phyloP scores from a whole-genome alignment of 2,113 vertebrate genomes.

The Terrapene triunguis region DNA sequence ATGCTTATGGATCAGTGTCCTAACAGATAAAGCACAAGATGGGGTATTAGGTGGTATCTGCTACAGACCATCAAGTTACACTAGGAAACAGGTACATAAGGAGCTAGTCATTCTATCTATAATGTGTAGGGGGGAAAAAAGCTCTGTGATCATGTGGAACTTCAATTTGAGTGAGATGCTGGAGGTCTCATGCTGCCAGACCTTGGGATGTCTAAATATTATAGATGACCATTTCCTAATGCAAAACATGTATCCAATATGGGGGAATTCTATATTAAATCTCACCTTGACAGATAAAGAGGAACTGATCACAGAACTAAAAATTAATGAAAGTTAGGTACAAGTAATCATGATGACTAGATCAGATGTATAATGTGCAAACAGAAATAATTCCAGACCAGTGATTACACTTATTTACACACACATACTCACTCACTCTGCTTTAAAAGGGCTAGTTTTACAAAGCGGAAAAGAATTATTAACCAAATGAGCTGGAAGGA shows the following conservation, averaged over 20 bases:
- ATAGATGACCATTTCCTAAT: not conserved
- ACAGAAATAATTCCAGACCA: too few species aligned
- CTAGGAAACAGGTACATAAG: too few species aligned
- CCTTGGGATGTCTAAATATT: not conserved
- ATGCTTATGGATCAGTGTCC: too few species aligned
- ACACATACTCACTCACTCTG: too few species aligned
- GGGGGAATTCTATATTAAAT: not conserved
- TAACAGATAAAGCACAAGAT: too few species aligned
- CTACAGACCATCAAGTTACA: too few species aligned
- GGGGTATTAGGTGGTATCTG: too few species aligned
- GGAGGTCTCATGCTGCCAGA: not conserved
- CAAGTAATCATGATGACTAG: not conserved
- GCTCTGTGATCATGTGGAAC: not conserved
- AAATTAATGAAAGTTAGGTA: not conserved
- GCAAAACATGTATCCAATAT: not conserved
- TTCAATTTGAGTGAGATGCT: not conserved
- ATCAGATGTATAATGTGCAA: not conserved
- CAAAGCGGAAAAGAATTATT: not conserved
- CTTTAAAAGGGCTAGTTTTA: not conserved
- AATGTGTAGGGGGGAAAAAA: too few species aligned
- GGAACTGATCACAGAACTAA: not conserved
- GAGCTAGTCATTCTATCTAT: too few species aligned
- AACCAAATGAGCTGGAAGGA: not conserved
- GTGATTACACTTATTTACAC: too few species aligned
- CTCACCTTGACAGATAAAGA: not conserved